Evolutionary conservation across 2,888 invertebrate genomes (phyloP).

Genomic region (Cheilosia scutellata): DNA sequence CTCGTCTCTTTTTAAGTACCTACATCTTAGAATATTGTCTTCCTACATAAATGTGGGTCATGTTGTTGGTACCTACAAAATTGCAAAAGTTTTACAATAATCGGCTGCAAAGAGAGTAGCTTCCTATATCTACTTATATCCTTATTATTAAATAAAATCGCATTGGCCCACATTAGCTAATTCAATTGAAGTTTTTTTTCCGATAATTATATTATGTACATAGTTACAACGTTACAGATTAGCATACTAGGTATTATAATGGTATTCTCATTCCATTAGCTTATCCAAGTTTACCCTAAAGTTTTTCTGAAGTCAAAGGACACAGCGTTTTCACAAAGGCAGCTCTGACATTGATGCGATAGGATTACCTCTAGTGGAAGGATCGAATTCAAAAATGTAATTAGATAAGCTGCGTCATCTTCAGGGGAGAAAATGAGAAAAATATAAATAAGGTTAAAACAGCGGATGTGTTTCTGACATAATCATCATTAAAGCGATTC

Average conservation of each 20-base stretch:
- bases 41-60: no score
- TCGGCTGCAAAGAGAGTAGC: no score
- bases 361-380: slow-evolving; percentile 15
- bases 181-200: slow-evolving; percentile 1
- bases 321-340: slow-evolving; percentile 23
- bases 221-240: background rate
- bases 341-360: slow-evolving; percentile 27
- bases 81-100: no score
- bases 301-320: background rate
- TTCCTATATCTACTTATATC: no score
- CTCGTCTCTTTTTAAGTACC: no score
- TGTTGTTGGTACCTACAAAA: no score
- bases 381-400: slow-evolving; percentile 55
- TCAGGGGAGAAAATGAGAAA: background rate
- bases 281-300: background rate
- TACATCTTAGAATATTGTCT: no score
- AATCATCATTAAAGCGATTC: slow-evolving; percentile 26
- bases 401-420: slow-evolving; percentile 32
- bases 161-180: background rate
- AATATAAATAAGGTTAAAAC: background rate
- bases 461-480: slow-evolving; percentile 16
- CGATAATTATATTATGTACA: background rate
- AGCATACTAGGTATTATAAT: background rate
- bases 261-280: background rate
- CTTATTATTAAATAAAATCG: no score